phyloP scores from a whole-genome alignment of 2,797 vertebrate genomes.

The Enteromius fasciolatus region DNA sequence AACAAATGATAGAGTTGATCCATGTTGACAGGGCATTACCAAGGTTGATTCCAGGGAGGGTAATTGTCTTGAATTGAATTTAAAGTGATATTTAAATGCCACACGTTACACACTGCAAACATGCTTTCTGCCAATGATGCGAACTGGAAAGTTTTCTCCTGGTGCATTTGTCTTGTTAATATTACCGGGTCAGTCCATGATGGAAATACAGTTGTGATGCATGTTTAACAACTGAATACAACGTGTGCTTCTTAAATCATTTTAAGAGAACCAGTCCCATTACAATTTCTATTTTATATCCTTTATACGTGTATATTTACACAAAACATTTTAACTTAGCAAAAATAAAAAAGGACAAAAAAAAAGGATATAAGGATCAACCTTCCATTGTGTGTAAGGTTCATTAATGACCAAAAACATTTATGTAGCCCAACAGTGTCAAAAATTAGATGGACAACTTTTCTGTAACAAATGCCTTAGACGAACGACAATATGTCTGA shows the following conservation, averaged over 20 bases:
- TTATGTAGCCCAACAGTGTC: conserved; percentile 79
- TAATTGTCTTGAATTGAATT: neutral
- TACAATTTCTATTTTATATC: conserved; percentile 60
- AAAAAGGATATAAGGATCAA: conserved; percentile 61
- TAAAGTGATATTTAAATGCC: neutral
- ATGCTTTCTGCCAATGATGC: neutral
- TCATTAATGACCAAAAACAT: conserved; percentile 81
- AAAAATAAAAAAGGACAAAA: conserved; percentile 58
- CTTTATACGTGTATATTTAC: conserved; percentile 65
- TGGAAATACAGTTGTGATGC: conserved; percentile 64
- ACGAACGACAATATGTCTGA: conserved; percentile 78
- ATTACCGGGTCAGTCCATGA: conserved; percentile 57
- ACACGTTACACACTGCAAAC: neutral
- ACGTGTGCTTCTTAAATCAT: conserved; percentile 50
- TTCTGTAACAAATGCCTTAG: conserved; percentile 77
- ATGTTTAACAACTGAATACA: conserved; percentile 64
- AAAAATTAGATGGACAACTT: conserved; percentile 73
- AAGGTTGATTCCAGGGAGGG: neutral
- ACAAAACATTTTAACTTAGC: conserved; percentile 59
- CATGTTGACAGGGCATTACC: conserved; percentile 7
- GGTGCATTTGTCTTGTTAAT: conserved; percentile 54
- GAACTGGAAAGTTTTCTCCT: conserved; percentile 9
- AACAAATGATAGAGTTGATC: neutral
- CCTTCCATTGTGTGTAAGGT: conserved; percentile 64
- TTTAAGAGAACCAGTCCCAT: conserved; percentile 43